These are phyloP conservation scores for Danaus melanippus DNA, from an alignment of 1,140 invertebrate species.

Conservation along the genomic window DNA sequence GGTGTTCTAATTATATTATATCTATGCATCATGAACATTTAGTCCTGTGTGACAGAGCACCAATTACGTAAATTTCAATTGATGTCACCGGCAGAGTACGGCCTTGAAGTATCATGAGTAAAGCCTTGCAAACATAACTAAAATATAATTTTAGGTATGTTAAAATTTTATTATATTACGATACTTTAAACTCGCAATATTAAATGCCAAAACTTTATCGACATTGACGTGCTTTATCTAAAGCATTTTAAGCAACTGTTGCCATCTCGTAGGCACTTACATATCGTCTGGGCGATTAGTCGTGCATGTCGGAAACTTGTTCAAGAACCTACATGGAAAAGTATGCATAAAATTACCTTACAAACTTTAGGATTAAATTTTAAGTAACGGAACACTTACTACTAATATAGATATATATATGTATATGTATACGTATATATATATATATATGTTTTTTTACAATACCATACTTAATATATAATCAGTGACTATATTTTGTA, in stretches of 20 bases:
- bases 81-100: slow-evolving; percentile 11
- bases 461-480: no score
- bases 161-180: no score
- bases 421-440: no score
- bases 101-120: slow-evolving; percentile 10
- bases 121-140: neutral
- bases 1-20: slow-evolving; percentile 34
- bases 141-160: slow-evolving; percentile 1
- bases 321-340: slow-evolving; percentile 51
- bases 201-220: slow-evolving; percentile 23
- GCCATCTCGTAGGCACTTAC: slow-evolving; percentile 43
- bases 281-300: slow-evolving; percentile 53
- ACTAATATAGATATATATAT: no score
- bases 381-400: no score
- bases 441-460: no score
- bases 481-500: no score
- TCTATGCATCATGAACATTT: slow-evolving; percentile 42
- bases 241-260: slow-evolving; percentile 42
- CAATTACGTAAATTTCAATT: slow-evolving; percentile 16
- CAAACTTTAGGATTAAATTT: no score
- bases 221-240: slow-evolving; percentile 16
- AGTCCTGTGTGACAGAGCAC: slow-evolving; percentile 26
- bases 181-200: slow-evolving; percentile 21
- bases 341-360: no score
- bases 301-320: slow-evolving; percentile 59